Evolutionary conservation across 1,140 invertebrate species (phyloP).

Genomic region (Dolichoris vasculosae): DNA sequence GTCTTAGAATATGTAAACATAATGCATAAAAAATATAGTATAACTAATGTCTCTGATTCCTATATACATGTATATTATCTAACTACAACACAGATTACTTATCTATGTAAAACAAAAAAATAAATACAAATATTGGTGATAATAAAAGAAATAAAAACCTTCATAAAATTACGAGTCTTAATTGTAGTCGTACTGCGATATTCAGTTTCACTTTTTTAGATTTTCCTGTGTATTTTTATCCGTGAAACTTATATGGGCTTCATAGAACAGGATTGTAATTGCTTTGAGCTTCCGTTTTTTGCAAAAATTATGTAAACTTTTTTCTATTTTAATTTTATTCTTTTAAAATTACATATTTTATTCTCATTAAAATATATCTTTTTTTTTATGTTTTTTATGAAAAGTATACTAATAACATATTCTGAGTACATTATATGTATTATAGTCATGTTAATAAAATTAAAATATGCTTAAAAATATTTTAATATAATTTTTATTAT

Average conservation of each 20-base stretch:
- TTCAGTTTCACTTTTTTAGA: neutral
- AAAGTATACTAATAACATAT: neutral
- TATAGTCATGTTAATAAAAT: neutral
- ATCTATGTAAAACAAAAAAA: neutral
- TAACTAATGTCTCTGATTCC: neutral
- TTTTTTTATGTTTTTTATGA: too few species aligned
- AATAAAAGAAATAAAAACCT: neutral
- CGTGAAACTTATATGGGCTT: neutral
- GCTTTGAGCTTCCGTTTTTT: neutral
- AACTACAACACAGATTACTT: neutral
- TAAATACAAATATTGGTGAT: neutral
- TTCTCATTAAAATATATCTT: neutral
- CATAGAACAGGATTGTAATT: neutral
- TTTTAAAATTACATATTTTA: neutral
- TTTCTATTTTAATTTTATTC: neutral
- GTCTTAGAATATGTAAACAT: too few species aligned
- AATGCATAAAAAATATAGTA: too few species aligned
- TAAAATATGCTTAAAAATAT: too few species aligned
- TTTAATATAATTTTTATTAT: too few species aligned
- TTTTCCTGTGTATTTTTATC: neutral
- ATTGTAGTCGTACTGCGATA: too few species aligned
- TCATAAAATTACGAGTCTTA: constrained; percentile 22
- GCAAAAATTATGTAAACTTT: neutral
- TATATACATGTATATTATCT: neutral
- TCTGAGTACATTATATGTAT: neutral